These are phyloP conservation scores for Drosophila parabipectinata DNA, from an alignment of 1,140 invertebrate species.

Conservation along the genomic window DNA sequence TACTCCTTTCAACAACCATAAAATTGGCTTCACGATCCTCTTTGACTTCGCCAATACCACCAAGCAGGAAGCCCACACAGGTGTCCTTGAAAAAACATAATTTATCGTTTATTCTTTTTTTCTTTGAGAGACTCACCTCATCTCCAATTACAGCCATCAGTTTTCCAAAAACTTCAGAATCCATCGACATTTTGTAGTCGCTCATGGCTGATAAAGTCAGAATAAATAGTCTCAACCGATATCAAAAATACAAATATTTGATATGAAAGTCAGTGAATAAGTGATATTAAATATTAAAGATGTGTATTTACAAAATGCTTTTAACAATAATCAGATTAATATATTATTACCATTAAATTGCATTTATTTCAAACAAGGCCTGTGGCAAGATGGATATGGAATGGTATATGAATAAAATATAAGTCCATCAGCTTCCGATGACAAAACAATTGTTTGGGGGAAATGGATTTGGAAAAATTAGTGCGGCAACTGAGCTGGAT, in stretches of 20 bases:
- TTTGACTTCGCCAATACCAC: conserved; percentile 99
- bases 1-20: conserved; percentile 99
- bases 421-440: conserved; percentile 26
- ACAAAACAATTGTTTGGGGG: conserved; percentile 43
- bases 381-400: background rate
- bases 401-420: conserved; percentile 8
- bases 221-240: background rate
- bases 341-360: no score
- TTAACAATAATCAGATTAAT: background rate
- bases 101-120: background rate
- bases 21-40: conserved; percentile 99
- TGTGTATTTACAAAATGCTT: background rate
- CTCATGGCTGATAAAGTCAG: background rate
- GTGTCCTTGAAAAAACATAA: conserved; percentile 90
- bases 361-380: background rate
- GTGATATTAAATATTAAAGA: background rate
- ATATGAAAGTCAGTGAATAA: background rate
- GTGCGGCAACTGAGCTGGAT: conserved; percentile 9
- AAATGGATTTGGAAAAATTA: conserved; percentile 43
- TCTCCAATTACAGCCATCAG: conserved; percentile 65
- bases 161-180: conserved; percentile 13
- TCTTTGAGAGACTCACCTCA: conserved; percentile 36
- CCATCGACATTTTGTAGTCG: conserved; percentile 36
- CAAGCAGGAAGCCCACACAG: conserved; percentile 98
- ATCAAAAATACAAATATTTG: background rate